Evolutionary conservation across 1,140 invertebrate genomes (phyloP).

Genomic region (Maconellicoccus hirsutus): DNA sequence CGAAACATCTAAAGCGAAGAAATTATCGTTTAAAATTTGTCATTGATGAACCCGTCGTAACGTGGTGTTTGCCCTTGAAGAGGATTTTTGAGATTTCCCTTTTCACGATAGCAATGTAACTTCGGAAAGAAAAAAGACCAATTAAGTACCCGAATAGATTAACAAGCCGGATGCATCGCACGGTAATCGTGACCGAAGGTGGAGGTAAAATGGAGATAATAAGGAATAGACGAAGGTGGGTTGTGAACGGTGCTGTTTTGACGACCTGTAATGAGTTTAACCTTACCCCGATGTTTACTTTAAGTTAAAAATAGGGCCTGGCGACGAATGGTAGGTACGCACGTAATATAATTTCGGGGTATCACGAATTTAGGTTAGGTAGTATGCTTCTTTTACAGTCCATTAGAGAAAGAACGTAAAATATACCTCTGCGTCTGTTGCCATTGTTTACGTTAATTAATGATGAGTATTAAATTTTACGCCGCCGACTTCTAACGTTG

Average conservation of each 20-base stretch:
- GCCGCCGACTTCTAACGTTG: background rate
- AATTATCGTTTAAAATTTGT: too few relatives aligned
- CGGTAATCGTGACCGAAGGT: background rate
- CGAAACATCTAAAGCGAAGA: too few relatives aligned
- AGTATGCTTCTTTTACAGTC: slow-evolving; percentile 7
- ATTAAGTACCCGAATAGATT: background rate
- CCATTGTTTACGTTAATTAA: slow-evolving; percentile 20
- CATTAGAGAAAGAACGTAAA: slow-evolving; percentile 16
- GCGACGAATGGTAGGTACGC: background rate
- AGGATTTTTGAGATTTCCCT: too few relatives aligned
- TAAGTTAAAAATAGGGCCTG: slow-evolving; percentile 9
- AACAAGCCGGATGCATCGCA: background rate
- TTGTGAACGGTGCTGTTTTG: background rate
- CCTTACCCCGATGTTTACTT: slow-evolving; percentile 10
- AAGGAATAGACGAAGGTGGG: background rate
- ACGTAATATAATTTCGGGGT: slow-evolving; percentile 17
- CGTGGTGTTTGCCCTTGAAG: too few relatives aligned
- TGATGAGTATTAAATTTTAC: slow-evolving; percentile 15
- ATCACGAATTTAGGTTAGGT: slow-evolving; percentile 17
- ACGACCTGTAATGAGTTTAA: slow-evolving; percentile 18
- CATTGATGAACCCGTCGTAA: too few relatives aligned
- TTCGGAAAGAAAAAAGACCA: background rate
- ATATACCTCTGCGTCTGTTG: slow-evolving; percentile 9
- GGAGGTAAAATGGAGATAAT: slow-evolving; percentile 4
- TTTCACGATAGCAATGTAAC: too few relatives aligned